These are phyloP conservation scores for Eulacestoma nigropectus DNA, from an alignment of 2,113 vertebrate species.

Conservation along the genomic window DNA sequence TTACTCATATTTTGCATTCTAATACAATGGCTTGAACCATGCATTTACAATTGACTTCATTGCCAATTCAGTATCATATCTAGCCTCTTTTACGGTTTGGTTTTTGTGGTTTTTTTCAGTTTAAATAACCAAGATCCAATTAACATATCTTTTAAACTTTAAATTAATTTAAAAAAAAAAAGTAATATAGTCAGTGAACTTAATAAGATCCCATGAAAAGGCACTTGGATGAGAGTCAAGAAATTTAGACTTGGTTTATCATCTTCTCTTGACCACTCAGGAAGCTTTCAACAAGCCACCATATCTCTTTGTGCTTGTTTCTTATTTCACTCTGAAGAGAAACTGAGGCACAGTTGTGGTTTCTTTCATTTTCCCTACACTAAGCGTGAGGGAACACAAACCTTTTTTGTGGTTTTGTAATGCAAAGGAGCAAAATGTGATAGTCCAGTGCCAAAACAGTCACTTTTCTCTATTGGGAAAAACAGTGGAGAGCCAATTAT, in stretches of 20 bases:
- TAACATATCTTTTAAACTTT: neutral
- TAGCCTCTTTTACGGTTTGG: neutral
- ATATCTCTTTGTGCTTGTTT: neutral
- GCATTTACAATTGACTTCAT: neutral
- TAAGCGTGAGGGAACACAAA: neutral
- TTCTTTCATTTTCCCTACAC: neutral
- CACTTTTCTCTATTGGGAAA: neutral
- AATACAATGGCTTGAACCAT: neutral
- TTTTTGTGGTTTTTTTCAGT: accelerated
- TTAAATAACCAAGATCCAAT: neutral
- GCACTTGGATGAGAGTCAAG: neutral
- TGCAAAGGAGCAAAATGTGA: neutral
- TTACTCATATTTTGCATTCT: neutral
- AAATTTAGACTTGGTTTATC: neutral
- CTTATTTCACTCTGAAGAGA: neutral
- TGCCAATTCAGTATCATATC: neutral
- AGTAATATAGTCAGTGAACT: neutral
- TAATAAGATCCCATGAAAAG: neutral
- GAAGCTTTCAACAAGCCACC: neutral
- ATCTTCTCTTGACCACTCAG: neutral
- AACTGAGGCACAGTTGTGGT: neutral
- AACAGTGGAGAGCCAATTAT: neutral
- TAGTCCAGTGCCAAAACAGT: neutral
- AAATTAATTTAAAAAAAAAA: neutral
- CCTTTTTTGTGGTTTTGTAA: neutral